phyloP scores from a whole-genome alignment of 2,797 vertebrate species.

The Enteromius radiatus region DNA sequence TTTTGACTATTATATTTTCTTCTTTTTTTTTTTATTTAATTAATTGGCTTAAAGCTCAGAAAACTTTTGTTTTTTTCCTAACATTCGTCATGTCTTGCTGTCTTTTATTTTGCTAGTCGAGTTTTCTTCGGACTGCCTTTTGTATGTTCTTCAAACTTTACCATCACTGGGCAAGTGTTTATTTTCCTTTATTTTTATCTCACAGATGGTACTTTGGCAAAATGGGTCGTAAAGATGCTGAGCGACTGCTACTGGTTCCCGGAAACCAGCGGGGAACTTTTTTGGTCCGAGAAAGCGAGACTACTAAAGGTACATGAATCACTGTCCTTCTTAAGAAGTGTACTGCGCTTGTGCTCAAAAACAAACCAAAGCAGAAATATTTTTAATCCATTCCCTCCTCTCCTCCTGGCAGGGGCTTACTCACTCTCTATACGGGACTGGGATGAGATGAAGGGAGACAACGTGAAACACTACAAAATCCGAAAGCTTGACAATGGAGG shows the following conservation, averaged over 20 bases:
- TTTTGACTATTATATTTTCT: neutral
- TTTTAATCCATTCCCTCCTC: neutral
- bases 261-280: constrained; percentile 96
- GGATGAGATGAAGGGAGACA: constrained; percentile 95
- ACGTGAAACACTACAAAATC: constrained; percentile 99
- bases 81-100: no score
- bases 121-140: neutral
- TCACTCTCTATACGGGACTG: constrained; percentile 96
- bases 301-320: constrained; percentile 88
- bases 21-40: no score
- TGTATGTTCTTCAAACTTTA: neutral
- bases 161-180: neutral
- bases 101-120: neutral
- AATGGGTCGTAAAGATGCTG: constrained; percentile 98
- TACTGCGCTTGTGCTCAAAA: neutral
- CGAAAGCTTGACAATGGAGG: constrained; percentile 96
- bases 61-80: neutral
- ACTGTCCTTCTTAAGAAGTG: neutral
- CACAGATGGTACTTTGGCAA: constrained; percentile 98
- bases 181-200: constrained; percentile 34
- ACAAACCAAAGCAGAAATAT: neutral
- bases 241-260: constrained; percentile 90
- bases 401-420: constrained; percentile 83
- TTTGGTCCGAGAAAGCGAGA: constrained; percentile 96
- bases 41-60: neutral